Percentiles rank a stretch among this genome's conserved stretches.
phyloP scores from a whole-genome alignment of 2,113 vertebrate genomes.

The Prionailurus bengalensis region DNA sequence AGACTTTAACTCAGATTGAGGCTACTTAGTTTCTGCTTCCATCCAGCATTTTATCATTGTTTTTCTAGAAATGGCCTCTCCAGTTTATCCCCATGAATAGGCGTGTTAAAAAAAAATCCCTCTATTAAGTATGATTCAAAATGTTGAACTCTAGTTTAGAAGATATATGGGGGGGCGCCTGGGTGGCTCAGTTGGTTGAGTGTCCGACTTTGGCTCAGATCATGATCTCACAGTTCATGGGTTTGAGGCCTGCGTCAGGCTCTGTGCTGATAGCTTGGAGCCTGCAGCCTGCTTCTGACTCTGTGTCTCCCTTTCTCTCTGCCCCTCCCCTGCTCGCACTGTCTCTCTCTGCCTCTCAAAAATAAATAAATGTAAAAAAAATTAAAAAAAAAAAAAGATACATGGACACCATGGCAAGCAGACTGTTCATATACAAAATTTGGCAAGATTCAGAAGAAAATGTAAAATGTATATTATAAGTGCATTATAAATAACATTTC shows the following conservation, averaged over 20 bases:
- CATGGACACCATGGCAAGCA: background rate
- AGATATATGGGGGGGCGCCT: background rate
- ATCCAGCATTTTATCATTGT: background rate
- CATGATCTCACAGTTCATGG: too few relatives aligned
- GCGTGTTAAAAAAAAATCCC: background rate
- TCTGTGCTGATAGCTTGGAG: too few relatives aligned
- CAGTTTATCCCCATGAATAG: background rate
- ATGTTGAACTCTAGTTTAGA: background rate
- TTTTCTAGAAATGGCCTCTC: background rate
- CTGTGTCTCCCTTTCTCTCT: too few relatives aligned
- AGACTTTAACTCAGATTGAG: background rate
- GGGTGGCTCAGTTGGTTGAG: too few relatives aligned
- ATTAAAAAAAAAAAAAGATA: background rate
- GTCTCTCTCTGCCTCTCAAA: too few relatives aligned
- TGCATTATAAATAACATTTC: background rate
- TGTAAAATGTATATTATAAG: background rate
- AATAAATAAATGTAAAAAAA: too few relatives aligned
- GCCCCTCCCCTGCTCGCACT: too few relatives aligned
- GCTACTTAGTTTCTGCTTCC: background rate
- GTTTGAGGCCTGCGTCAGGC: too few relatives aligned
- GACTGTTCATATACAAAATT: background rate
- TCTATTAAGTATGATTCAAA: background rate
- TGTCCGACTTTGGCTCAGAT: too few relatives aligned
- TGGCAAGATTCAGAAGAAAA: background rate
- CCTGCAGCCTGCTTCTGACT: too few relatives aligned